These are phyloP conservation scores for Orestias chungarensis DNA, from an alignment of 2,797 vertebrate genomes.

Conservation along the genomic window DNA sequence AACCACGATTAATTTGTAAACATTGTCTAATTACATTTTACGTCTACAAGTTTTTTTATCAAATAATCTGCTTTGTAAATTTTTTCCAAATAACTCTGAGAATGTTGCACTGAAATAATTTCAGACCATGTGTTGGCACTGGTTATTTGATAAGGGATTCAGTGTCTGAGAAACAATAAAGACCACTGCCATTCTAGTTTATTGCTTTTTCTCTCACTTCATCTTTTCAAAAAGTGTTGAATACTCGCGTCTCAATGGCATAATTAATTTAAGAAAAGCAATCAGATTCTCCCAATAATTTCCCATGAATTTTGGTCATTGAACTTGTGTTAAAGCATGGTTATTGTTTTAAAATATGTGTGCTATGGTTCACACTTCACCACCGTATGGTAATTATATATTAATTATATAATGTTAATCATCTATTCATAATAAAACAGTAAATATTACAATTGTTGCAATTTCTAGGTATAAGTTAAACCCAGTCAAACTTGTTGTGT, in stretches of 20 bases:
- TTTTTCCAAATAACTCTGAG: constrained; percentile 20
- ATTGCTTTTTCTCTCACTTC: constrained; percentile 63
- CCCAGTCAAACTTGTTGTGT: too few species aligned
- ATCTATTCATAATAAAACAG: neutral
- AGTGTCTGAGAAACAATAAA: constrained; percentile 54
- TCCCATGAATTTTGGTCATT: constrained; percentile 42
- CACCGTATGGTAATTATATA: too few species aligned
- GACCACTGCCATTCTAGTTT: constrained; percentile 56
- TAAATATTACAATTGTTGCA: neutral
- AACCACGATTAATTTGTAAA: constrained; percentile 5
- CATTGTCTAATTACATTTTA: neutral
- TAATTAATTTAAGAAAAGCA: constrained; percentile 23
- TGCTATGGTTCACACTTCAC: too few species aligned
- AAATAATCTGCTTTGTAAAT: neutral
- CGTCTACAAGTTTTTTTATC: neutral
- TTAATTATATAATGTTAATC: neutral
- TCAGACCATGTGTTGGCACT: constrained; percentile 27
- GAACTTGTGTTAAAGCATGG: constrained; percentile 4
- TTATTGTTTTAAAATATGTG: too few species aligned
- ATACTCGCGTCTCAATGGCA: constrained; percentile 19
- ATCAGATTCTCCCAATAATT: constrained; percentile 47
- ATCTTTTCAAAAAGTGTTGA: constrained; percentile 44
- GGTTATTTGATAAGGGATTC: constrained; percentile 65
- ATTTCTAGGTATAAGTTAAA: neutral
- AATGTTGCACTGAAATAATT: constrained; percentile 36